Conservation (phyloP, 2,888 invertebrate genomes). For the Ornithoptera priamus region DNA sequence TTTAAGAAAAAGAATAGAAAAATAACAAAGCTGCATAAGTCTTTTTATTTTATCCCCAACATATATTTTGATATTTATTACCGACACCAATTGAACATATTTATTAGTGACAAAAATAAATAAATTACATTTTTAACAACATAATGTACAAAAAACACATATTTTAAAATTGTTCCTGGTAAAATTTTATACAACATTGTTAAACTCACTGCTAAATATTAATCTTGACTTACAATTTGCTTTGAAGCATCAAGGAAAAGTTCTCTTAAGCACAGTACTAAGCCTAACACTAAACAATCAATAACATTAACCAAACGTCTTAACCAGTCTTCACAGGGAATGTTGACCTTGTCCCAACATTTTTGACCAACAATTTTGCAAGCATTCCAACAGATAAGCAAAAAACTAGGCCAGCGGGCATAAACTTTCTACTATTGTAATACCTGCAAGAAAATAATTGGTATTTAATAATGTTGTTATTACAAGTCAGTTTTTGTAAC, state of each 20-base stretch:
- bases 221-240: not conserved
- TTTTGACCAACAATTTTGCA: slow-evolving; percentile 72
- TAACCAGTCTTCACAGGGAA: slow-evolving; percentile 58
- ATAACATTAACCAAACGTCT: slow-evolving; percentile 32
- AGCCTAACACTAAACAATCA: slow-evolving; percentile 19
- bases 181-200: not conserved
- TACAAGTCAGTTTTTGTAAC: not conserved
- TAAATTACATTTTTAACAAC: not conserved
- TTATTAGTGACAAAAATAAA: slow-evolving; percentile 24
- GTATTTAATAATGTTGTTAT: not conserved
- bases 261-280: slow-evolving; percentile 18
- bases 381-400: slow-evolving; percentile 83
- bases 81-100: slow-evolving; percentile 32
- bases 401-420: slow-evolving; percentile 95
- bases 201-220: not conserved
- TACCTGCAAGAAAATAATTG: slow-evolving; percentile 68
- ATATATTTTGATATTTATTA: slow-evolving; percentile 30
- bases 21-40: slow-evolving; percentile 50
- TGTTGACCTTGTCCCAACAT: slow-evolving; percentile 54
- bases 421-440: slow-evolving; percentile 92
- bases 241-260: not conserved
- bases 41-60: slow-evolving; percentile 44
- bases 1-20: slow-evolving; percentile 70
- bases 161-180: not conserved
- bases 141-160: not conserved